Conservation (phyloP, 2,797 vertebrate genomes). For the Coilia nasus region DNA sequence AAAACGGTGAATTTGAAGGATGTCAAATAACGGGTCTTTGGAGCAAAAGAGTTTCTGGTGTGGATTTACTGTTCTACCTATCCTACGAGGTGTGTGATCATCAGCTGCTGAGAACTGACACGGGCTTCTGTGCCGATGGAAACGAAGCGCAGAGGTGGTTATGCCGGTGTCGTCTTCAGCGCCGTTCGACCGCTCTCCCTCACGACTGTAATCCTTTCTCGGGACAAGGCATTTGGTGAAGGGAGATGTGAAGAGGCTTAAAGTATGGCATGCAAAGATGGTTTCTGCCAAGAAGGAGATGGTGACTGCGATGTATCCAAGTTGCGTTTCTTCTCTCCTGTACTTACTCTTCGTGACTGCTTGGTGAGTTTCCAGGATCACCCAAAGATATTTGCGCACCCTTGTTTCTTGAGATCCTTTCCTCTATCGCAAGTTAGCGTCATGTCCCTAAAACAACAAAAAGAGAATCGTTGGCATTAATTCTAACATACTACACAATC, state of each 20-base stretch:
- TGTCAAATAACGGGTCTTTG: constrained; percentile 49
- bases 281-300: constrained; percentile 89
- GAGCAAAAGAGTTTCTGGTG: constrained; percentile 61
- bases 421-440: not conserved
- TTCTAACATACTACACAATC: not conserved
- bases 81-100: constrained; percentile 35
- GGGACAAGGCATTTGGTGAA: constrained; percentile 75
- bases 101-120: constrained; percentile 33
- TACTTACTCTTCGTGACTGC: constrained; percentile 86
- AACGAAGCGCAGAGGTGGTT: constrained; percentile 36
- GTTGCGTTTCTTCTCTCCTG: constrained; percentile 81
- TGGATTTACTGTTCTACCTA: constrained; percentile 49
- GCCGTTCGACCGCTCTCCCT: constrained; percentile 56
- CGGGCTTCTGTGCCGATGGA: constrained; percentile 34
- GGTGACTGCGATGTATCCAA: constrained; percentile 81
- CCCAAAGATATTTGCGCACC: not conserved
- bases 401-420: not conserved
- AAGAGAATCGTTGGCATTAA: not conserved
- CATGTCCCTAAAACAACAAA: not conserved
- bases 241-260: constrained; percentile 83
- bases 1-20: constrained; percentile 28
- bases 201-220: constrained; percentile 65
- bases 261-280: constrained; percentile 96
- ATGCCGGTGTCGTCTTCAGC: constrained; percentile 46
- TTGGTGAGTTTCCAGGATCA: constrained; percentile 84